Evolutionary conservation across 1,140 invertebrate genomes (phyloP), one percentile per base, ranked within the genome.

Genomic region (Gryon sp.): DNA sequence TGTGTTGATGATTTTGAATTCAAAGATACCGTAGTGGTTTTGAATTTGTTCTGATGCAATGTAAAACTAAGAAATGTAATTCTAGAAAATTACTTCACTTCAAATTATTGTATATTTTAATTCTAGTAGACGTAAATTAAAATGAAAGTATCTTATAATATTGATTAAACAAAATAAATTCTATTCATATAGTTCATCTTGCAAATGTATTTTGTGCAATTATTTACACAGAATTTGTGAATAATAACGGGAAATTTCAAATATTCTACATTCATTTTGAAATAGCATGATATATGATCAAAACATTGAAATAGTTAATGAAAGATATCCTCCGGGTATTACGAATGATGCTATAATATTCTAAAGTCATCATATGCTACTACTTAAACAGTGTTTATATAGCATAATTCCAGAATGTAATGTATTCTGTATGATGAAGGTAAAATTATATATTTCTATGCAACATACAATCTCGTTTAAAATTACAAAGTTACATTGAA

Each of bases 251-350:
- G 30, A 19, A 26, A 55, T 11, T 1, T 65, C 41, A 36, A 34
- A 50, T 53, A 65, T 59, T 57, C 32, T 43, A 73, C 34, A 4
- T 63, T 57, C 43, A 14, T 50, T 52, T 73, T 43, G 15, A 50
- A 50, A 48, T 36, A 28, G 34, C 19, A 41, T 11, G 32, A 57
- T 14, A 59, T 65, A 43, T 73, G 55, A 43, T 63, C 50, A 50
- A 65, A 73, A 73, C 36, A 65, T 41, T 65, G 32, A 63, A 65
- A 73, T 73, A 73, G 59, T 50, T 63, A 26, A 20, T 19, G 19
- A 46, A 59, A 57, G 30, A 57, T 63, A 65, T 55, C 69, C 50
- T 59, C 38, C 15, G 59, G 59, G 46, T 63, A 62, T 46, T 36
- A 16, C 36, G 40, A 32, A 7, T 60, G 36, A 50, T 60, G 32